phyloP scores from a whole-genome alignment of 1,140 invertebrate species.

The Armadillidium nasatum region DNA sequence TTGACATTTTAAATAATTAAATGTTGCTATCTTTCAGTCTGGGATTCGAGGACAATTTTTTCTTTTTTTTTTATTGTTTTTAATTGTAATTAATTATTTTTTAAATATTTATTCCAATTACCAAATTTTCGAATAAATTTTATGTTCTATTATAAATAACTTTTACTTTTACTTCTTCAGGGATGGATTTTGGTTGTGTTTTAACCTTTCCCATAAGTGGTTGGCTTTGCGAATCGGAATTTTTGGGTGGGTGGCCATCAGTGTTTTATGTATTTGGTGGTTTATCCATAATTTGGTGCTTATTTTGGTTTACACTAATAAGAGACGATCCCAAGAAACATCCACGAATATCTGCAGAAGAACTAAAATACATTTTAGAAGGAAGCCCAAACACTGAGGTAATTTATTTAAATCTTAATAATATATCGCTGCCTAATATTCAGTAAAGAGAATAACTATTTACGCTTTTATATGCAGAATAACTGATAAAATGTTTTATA shows the following conservation, averaged over 20 bases:
- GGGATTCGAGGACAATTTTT: too few species aligned
- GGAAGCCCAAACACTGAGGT: background rate
- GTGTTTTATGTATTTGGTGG: slow-evolving; percentile 78
- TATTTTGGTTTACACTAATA: slow-evolving; percentile 76
- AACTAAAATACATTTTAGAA: slow-evolving; percentile 70
- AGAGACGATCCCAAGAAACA: slow-evolving; percentile 80
- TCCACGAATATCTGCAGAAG: slow-evolving; percentile 74
- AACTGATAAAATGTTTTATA: too few species aligned
- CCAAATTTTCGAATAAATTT: too few species aligned
- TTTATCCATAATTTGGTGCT: slow-evolving; percentile 73
- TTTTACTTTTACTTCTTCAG: slow-evolving; percentile 48
- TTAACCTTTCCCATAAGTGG: slow-evolving; percentile 76
- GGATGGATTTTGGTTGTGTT: slow-evolving; percentile 74
- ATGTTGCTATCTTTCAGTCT: too few species aligned
- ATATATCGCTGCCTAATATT: too few species aligned
- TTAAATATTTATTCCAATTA: too few species aligned
- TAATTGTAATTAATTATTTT: too few species aligned
- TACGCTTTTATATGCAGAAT: too few species aligned
- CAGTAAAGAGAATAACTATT: too few species aligned
- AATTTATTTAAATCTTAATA: background rate
- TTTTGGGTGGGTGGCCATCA: slow-evolving; percentile 71
- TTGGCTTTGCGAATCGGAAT: slow-evolving; percentile 59
- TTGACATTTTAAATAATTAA: too few species aligned
- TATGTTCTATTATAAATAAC: too few species aligned
- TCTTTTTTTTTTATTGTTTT: too few species aligned